Evolutionary conservation across 92 coral and sea anemone genomes (phyloP).

Genomic region (Plumapathes pennacea): DNA sequence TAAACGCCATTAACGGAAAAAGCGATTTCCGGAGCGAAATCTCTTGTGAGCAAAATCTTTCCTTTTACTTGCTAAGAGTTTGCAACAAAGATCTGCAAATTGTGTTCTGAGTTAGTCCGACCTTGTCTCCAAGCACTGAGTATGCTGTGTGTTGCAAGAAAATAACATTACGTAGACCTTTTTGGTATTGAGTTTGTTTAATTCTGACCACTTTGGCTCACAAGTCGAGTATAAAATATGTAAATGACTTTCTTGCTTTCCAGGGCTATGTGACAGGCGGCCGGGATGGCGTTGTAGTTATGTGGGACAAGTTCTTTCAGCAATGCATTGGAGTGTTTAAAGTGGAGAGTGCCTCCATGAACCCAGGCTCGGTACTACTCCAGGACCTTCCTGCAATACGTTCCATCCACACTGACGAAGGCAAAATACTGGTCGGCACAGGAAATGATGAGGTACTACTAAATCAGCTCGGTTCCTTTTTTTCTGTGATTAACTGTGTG

Average conservation of each 20-base stretch:
- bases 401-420: constrained; percentile 86
- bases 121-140: no score
- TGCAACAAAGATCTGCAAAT: no score
- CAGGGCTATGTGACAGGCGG: constrained; percentile 99
- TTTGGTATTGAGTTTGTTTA: background rate
- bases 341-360: constrained; percentile 87
- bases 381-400: constrained; percentile 94
- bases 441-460: constrained; percentile 90
- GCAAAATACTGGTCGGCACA: constrained; percentile 90
- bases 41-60: background rate
- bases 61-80: background rate
- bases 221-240: background rate
- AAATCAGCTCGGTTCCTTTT: no score
- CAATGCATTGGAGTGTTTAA: constrained; percentile 91
- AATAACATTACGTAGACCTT: no score
- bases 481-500: no score
- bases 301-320: constrained; percentile 94
- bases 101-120: no score
- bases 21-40: background rate
- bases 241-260: background rate
- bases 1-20: background rate
- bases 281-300: constrained; percentile 89
- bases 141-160: no score
- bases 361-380: constrained; percentile 84
- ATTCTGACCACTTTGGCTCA: background rate